Evolutionary conservation across 2,113 vertebrate species (phyloP), one percentile per base, ranked within the genome.

Genomic region (Catagonus wagneri): DNA sequence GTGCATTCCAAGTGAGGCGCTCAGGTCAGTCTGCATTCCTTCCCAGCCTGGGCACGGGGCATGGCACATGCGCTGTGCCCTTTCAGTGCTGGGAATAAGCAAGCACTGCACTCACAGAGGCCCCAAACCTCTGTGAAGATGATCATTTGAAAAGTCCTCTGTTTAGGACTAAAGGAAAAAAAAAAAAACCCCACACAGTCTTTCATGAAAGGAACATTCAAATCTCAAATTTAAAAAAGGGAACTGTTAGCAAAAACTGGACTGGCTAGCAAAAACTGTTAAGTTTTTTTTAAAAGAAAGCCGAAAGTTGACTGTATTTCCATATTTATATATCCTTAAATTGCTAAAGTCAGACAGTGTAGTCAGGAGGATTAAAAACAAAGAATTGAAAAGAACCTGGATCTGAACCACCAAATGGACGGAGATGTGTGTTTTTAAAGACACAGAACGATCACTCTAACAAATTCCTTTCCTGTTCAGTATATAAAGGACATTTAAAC

Each of bases 391-490:
- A 91, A 39, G n/a, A 83, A 76, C 19, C 23, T 66, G 27, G 60
- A 39, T 10, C 68, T 69, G 52, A 90, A 63, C 54, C 92, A 94
- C 66, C 95, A 84, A 95, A 71, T 8, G 44, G 58, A 58, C 27
- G 27, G 39, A 86, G 27, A 36, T 32, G 23, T 58, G 29, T 63
- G 34, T 56, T 68, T 90, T 81, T 76, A 94, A 88, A 85, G 23
- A 36, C 16, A 75, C 6, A 76, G 95, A 95, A 32, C 17, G n/a
- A 84, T 10, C 68, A 56, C 7, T 11, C 19, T 25, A 72, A 74
- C 32, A 34, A 81, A 60, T 29, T 44, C n/a, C 85, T 79, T 87
- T 81, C 27, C 69, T 84, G 61, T 81, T 90, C n/a, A n/a, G 29
- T 50, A 56, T 29, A 36, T 32, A 85, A 84, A 39, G 44, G 39